Percentiles rank a stretch among this genome's conserved stretches.
These are phyloP conservation scores for Caenorhabditis auriculariae DNA, from an alignment of 2,888 invertebrate species.

Conservation along the genomic window DNA sequence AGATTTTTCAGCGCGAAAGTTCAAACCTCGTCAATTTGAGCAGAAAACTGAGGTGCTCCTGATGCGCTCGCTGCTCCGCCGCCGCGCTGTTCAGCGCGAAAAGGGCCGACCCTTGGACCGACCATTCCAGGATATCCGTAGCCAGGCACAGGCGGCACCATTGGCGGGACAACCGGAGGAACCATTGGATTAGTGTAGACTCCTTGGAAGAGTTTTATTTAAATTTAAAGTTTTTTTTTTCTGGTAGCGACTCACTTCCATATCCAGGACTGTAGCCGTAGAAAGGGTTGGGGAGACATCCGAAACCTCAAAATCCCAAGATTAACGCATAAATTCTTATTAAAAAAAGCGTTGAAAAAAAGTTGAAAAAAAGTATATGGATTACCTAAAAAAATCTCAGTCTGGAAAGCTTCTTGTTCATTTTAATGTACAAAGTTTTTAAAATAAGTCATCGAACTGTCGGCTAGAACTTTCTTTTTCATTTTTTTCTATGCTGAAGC, in stretches of 20 bases:
- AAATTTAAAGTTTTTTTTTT: not conserved
- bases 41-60: constrained; percentile 25
- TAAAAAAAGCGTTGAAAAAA: not conserved
- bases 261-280: constrained; percentile 35
- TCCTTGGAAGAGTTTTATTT: not conserved
- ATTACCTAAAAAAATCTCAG: not conserved
- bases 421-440: not conserved
- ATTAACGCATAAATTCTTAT: no score
- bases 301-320: constrained; percentile 9
- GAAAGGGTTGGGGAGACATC: constrained; percentile 36
- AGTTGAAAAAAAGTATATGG: not conserved
- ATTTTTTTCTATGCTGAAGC: no score
- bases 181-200: not conserved
- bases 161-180: constrained; percentile 7
- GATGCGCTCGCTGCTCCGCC: no score
- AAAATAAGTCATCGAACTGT: no score
- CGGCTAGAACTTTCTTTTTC: no score
- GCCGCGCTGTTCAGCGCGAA: constrained; percentile 37
- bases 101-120: constrained; percentile 41
- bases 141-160: constrained; percentile 2
- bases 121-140: constrained; percentile 14
- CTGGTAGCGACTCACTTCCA: constrained; percentile 23
- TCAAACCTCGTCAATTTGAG: constrained; percentile 35
- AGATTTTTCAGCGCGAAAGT: not conserved
- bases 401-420: not conserved